A percentile compares a stretch with the other conserved stretches of the same genome.
Evolutionary conservation across 2,888 invertebrate genomes (phyloP).

Genomic region (Xestia c-nigrum): DNA sequence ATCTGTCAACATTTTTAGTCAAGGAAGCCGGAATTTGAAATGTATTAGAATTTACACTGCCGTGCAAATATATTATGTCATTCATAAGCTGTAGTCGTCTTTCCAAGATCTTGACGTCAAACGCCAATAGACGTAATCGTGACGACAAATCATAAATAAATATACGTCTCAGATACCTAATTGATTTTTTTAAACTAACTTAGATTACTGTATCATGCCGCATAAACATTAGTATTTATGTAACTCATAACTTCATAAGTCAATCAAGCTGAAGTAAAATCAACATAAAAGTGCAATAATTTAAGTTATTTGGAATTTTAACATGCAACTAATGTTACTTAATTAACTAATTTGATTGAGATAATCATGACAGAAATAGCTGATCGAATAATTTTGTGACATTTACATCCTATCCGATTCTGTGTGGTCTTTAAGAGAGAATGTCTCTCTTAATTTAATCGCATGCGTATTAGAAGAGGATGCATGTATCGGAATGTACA

Average conservation of each 20-base stretch:
- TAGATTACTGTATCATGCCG: background rate
- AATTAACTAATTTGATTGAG: constrained; percentile 56
- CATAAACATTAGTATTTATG: constrained; percentile 29
- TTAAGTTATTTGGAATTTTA: constrained; percentile 44
- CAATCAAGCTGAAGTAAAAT: constrained; percentile 47
- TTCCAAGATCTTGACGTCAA: constrained; percentile 24
- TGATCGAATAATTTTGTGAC: constrained; percentile 30
- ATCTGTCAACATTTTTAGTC: constrained; percentile 5
- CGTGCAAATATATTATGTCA: constrained; percentile 30
- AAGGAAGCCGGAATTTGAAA: constrained; percentile 1
- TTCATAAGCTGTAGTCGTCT: constrained; percentile 4
- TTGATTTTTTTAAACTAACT: background rate
- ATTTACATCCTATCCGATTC: constrained; percentile 29
- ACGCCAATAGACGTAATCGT: background rate
- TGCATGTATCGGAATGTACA: constrained; percentile 21
- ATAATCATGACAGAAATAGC: constrained; percentile 53
- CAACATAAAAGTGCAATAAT: constrained; percentile 53
- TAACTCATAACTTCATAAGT: constrained; percentile 52
- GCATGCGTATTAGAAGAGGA: constrained; percentile 23
- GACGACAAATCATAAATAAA: constrained; percentile 26
- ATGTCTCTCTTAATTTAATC: constrained; percentile 33
- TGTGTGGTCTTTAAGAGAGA: constrained; percentile 51
- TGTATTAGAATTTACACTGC: constrained; percentile 20
- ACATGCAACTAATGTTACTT: constrained; percentile 43
- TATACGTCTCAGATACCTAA: background rate